phyloP scores from a whole-genome alignment of 2,888 invertebrate species.

The Teinopalpus imperialis region DNA sequence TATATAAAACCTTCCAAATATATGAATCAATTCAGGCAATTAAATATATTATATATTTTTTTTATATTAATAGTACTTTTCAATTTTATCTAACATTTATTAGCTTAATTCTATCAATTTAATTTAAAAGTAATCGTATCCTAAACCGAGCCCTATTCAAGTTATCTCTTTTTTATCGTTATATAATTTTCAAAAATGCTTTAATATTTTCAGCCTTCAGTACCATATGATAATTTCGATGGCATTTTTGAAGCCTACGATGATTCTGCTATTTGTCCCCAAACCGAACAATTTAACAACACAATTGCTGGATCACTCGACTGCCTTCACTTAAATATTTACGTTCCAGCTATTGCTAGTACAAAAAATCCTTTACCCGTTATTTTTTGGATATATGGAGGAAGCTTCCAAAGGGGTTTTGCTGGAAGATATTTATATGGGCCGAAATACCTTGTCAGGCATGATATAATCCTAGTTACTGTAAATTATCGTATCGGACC shows the following conservation, averaged over 20 bases:
- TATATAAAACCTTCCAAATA: no score
- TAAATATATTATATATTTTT: no score
- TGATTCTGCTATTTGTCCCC: constrained; percentile 48
- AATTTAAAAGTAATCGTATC: no score
- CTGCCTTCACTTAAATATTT: constrained; percentile 84
- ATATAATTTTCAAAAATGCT: no score
- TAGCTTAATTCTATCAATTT: no score
- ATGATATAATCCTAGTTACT: constrained; percentile 40
- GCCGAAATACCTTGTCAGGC: constrained; percentile 39
- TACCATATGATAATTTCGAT: constrained; percentile 40
- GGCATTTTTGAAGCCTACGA: constrained; percentile 46
- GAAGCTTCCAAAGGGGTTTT: constrained; percentile 50
- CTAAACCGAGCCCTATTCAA: no score
- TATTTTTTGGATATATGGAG: constrained; percentile 61
- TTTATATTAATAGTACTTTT: no score
- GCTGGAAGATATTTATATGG: constrained; percentile 43
- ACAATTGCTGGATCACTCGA: constrained; percentile 61
- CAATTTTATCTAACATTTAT: no score
- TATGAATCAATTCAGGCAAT: no score
- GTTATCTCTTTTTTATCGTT: no score
- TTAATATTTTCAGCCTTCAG: constrained; percentile 43
- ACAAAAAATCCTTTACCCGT: constrained; percentile 43
- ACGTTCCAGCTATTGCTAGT: constrained; percentile 62
- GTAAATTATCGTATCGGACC: constrained; percentile 43
- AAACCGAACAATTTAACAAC: constrained; percentile 38